Evolutionary conservation across 64 coral and sea anemone genomes (phyloP).

Genomic region (Porites lutea): DNA sequence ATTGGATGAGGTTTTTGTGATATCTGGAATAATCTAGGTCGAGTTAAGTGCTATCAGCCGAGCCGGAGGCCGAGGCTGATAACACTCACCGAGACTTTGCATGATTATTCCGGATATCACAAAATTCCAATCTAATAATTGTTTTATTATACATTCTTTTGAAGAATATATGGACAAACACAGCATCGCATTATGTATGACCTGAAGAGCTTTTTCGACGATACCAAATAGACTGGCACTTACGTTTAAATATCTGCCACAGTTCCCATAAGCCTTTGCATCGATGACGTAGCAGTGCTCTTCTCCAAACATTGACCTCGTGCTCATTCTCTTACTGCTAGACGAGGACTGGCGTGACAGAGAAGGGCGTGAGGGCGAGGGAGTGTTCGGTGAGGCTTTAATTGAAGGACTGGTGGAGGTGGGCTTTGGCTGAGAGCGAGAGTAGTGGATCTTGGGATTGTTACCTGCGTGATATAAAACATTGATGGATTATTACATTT

Average conservation of each 20-base stretch:
- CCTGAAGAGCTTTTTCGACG: no score
- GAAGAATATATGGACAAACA: no score
- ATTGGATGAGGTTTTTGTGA: no score
- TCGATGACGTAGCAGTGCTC: conserved; percentile 99
- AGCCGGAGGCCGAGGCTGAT: no score
- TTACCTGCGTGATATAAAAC: not conserved
- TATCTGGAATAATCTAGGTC: no score
- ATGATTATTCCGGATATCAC: no score
- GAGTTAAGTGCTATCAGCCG: no score
- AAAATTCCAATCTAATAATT: no score
- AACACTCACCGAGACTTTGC: no score
- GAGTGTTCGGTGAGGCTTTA: conserved; percentile 36
- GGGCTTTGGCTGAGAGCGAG: conserved; percentile 20
- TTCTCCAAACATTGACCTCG: conserved; percentile 86
- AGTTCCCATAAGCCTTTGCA: conserved; percentile 98
- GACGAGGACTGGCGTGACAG: conserved; percentile 75
- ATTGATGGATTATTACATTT: not conserved
- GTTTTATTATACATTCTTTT: no score
- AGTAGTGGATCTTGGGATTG: conserved; percentile 34
- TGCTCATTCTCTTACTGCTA: conserved; percentile 84
- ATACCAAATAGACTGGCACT: not conserved
- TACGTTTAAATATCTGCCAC: conserved; percentile 97
- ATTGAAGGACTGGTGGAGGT: conserved; percentile 20
- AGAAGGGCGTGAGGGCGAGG: conserved; percentile 43
- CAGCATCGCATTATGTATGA: no score